Evolutionary conservation across 2,113 vertebrate genomes (phyloP).

Genomic region (Ursus arctos): DNA sequence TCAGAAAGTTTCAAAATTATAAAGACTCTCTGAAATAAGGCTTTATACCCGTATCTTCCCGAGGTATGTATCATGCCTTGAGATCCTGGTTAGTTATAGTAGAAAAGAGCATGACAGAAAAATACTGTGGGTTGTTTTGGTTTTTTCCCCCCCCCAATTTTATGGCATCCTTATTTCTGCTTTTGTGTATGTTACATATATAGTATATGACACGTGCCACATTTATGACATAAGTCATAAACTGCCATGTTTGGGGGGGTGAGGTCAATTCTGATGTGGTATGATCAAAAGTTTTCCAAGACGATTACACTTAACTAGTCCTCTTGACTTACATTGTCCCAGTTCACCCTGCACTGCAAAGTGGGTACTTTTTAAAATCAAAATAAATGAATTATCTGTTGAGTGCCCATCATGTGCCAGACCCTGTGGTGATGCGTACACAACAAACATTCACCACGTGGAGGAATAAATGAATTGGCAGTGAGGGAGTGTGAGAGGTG

Average conservation of each 20-base stretch:
- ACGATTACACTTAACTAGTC: neutral
- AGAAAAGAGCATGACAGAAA: neutral
- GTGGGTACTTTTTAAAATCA: neutral
- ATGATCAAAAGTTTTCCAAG: neutral
- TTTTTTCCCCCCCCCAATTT: neutral
- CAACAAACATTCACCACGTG: neutral
- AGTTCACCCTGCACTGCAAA: neutral
- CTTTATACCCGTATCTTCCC: neutral
- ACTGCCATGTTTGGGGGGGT: neutral
- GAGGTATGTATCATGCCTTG: neutral
- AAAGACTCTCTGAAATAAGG: neutral
- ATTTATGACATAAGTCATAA: neutral
- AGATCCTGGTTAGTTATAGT: neutral
- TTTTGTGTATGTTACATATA: neutral
- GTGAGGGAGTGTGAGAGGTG: neutral
- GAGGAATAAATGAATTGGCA: neutral
- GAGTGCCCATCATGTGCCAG: neutral
- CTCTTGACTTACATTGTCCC: neutral
- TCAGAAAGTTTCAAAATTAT: slow-evolving; percentile 13
- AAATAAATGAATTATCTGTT: neutral
- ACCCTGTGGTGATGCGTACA: neutral
- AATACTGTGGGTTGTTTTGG: neutral
- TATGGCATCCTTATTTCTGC: neutral
- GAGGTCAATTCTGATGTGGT: neutral
- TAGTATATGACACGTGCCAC: neutral